Base-by-base conservation (phyloP, 2,797 vertebrate species). In the Brotula barbata region DNA sequence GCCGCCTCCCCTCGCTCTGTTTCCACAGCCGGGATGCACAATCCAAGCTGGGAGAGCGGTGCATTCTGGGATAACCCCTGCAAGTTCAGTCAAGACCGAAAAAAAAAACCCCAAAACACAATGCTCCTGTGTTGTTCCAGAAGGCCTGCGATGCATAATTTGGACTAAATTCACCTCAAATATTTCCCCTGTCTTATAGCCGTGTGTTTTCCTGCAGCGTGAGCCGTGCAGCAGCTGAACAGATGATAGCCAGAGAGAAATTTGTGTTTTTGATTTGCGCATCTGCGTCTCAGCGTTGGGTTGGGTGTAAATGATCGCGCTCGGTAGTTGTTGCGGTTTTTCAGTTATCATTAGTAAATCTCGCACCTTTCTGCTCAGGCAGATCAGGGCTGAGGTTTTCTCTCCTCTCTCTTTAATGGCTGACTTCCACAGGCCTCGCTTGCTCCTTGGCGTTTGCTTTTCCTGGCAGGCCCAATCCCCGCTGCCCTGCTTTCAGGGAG, bases 401-500 rank as follows among this genome's bases (percentile, higher is more conserved):
- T 70, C 73, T 75, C 63, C 78, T 78, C 76, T 82, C 77, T 57
- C 79, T 87, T 80, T 80, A 82, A 86, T 83, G 81, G 78, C 78
- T 61, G 77, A 77, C 80, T 78, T 85, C 77, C 82, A 80, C 60
- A 16, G 71, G 74, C 69, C 73, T 75, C 73, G 10, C 75, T 82
- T 25, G 58, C 75, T 83, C 65, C 41, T 77, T 70, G 70, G 65
- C 76, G 71, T 83, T 83, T 88, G 86, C 85, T 87, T 89, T 88
- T 90, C 77, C 87, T 89, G 87, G 85, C 88, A 88, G 71, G 66
- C 64, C 62, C 65, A 25, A 56, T 82, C 82, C 78, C 64, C 14
- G 60, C 83, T 81, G 81, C 86, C 82, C 80, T 85, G 81, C 82
- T 83, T 33, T 88, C 61, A 31, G 77, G 82, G 85, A 87, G 85